phyloP scores from a whole-genome alignment of 1,140 invertebrate species.

The Oscheius sp. region DNA sequence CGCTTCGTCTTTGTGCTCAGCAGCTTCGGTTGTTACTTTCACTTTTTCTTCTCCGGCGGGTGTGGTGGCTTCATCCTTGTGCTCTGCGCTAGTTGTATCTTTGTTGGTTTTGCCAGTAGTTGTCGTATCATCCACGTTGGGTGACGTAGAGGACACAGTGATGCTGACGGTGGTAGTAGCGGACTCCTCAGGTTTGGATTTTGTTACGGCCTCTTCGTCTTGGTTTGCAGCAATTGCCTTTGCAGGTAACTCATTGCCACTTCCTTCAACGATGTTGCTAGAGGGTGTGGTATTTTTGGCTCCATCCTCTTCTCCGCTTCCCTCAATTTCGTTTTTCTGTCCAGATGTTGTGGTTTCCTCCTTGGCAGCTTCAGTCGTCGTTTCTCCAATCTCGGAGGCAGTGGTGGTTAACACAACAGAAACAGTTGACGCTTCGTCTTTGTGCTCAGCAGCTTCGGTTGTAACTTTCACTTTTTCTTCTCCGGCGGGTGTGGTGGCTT shows the following conservation, averaged over 20 bases:
- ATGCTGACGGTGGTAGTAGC: no score
- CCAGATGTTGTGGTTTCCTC: conserved; percentile 6
- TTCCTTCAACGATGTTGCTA: background rate
- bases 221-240: no score
- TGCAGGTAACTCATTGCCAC: no score
- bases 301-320: background rate
- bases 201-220: no score
- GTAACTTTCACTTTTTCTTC: background rate
- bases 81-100: no score
- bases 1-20: background rate
- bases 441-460: conserved; percentile 21
- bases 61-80: conserved; percentile 2
- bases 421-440: no score
- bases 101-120: no score
- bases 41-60: background rate
- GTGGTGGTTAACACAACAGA: background rate
- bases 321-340: background rate
- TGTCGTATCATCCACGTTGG: no score
- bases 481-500: conserved; percentile 21
- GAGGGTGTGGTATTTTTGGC: conserved; percentile 9
- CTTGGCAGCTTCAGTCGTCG: conserved; percentile 2
- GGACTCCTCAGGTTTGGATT: no score
- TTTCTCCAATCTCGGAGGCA: background rate
- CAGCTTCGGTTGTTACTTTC: no score
- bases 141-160: no score